Base-by-base conservation (phyloP, 2,113 vertebrate genomes). In the Hystrix brachyura region DNA sequence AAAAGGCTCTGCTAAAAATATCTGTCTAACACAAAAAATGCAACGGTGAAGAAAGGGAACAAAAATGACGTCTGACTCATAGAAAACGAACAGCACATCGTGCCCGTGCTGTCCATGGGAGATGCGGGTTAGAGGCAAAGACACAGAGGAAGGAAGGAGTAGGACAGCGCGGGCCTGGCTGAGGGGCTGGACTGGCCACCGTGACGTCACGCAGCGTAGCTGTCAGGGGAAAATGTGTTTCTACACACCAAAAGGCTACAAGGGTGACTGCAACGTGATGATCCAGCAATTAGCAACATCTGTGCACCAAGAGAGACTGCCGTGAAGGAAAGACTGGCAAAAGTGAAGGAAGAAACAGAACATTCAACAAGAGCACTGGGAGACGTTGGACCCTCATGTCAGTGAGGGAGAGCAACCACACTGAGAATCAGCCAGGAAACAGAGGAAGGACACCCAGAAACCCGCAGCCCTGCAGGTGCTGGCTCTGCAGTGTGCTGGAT, bases 201-300 rank as follows among this genome's bases (percentile, higher is more conserved):
- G 38, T 0, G 4, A 2, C 1, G 3, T 3, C 21, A 2, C 13
- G 25, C 1, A 11, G 19, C 0, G 14, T 1, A 13, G 15, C 46
- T 21, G 29, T 72, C 2, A 13, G 38, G 46, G 65, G 10, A 21
- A 62, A 34, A 2, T 7, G 7, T 11, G 29, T 34, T 7, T 51
- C 12, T 19, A 48, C 71, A 27, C 32, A 2, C 15, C 11, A 27
- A 46, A 14, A 1, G 86, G 72, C 27, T 29, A 1, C 25, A 48
- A 38, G 46, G 7, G 25, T 0, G 25, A 25, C 8, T 27, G 59
- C 65, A 7, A 11, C 4, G 0, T 7, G 34, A 27, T 23, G 27
- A 83, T 0, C 0, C 3, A 18, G 34, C 34, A 4, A 1, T 15
- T 57, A 34, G 10, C 3, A 5, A 53, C 43, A 48, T 1, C 13